Evolutionary conservation across 2,797 vertebrate genomes (phyloP).

Genomic region (Gymnoscopelus braueri): DNA sequence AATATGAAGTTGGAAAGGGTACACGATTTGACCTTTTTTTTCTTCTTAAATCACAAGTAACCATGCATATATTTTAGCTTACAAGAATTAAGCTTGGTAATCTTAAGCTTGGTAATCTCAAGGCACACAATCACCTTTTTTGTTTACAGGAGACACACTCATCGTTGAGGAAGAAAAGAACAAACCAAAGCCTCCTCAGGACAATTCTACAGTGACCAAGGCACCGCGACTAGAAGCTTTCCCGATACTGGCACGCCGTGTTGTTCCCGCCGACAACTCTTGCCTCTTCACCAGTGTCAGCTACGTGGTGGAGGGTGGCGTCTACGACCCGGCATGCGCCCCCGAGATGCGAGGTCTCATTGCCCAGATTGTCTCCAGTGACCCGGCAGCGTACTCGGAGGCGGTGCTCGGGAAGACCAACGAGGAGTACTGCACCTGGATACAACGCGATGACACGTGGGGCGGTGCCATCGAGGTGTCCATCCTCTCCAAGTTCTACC

Average conservation of each 20-base stretch:
- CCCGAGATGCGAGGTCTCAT: constrained; percentile 95
- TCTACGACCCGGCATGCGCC: constrained; percentile 88
- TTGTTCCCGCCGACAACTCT: constrained; percentile 96
- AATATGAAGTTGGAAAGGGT: too few species aligned
- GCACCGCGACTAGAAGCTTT: constrained; percentile 65
- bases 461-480: constrained; percentile 98
- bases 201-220: constrained; percentile 75
- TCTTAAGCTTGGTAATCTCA: not conserved
- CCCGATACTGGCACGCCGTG: constrained; percentile 84
- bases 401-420: constrained; percentile 95
- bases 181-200: constrained; percentile 79
- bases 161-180: constrained; percentile 95
- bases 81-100: not conserved
- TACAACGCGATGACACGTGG: constrained; percentile 93
- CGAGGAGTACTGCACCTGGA: constrained; percentile 95
- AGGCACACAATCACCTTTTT: not conserved
- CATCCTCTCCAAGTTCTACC: constrained; percentile 96
- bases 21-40: not conserved
- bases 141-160: constrained; percentile 90
- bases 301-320: constrained; percentile 94
- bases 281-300: constrained; percentile 97
- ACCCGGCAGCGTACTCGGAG: constrained; percentile 89
- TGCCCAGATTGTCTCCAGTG: constrained; percentile 92
- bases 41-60: not conserved
- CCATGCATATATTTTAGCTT: too few species aligned